Evolutionary conservation across 2,113 vertebrate genomes (phyloP), one percentile per base, ranked within the genome.

Genomic region (Myodes glareolus): DNA sequence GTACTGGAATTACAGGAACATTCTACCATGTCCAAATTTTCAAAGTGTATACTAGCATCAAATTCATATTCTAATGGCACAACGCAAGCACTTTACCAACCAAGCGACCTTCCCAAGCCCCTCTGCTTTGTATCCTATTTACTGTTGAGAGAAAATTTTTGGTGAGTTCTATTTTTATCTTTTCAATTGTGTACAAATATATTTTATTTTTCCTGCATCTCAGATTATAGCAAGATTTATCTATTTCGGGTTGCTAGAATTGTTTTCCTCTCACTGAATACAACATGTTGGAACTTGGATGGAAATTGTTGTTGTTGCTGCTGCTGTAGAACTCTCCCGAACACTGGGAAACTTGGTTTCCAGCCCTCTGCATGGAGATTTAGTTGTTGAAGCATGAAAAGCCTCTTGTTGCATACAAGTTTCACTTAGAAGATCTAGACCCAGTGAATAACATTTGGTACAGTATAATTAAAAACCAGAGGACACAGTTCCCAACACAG

Each of bases 351-450:
- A 61, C 11, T 55, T 36, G 92, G 45, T 31, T 42, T 89, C 42
- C 1, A 52, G 55, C 65, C n/a, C 31, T 29, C 25, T 7, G 58
- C 42, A 84, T n/a, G 82, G 31, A 67, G 52, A 82, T 72, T 94
- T 67, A 13, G 10, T 76, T 90, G 73, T 5, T 77, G 45, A 91
- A 23, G 70, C 82, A 50, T 95, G 92, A 93, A 94, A 95, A 86
- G 50, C 27, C 25, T 67, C 29, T 77, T 88, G 58, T 63, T 82
- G 45, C 65, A 58, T 0, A 11, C 52, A 94, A 81, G 19, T 93
- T n/a, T 84, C 65, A 76, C 72, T 81, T 85, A 31, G 0, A 89
- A 42, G 31, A 63, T 47, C 45, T 50, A 58, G 36, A 72, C 23
- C n/a, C 23, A 55, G 33, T 72, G 65, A 82, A 73, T n/a, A 82